Evolutionary conservation across 1,140 invertebrate species (phyloP).

Genomic region (Acromyrmex charruanus): DNA sequence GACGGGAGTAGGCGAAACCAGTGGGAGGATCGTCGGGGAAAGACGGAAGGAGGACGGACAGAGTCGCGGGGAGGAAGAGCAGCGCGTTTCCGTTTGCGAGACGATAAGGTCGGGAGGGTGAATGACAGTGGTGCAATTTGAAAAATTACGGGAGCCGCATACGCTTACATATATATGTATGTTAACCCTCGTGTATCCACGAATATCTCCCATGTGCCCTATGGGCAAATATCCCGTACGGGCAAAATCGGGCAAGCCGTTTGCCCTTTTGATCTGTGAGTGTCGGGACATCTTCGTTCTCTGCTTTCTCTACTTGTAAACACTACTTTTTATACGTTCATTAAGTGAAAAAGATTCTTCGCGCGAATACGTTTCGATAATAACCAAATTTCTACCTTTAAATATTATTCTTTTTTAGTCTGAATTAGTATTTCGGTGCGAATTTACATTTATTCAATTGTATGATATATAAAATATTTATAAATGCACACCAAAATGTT

Average conservation of each 20-base stretch:
- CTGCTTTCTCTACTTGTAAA: neutral
- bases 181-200: slow-evolving; percentile 63
- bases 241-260: neutral
- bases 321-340: neutral
- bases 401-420: neutral
- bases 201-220: slow-evolving; percentile 59
- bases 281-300: neutral
- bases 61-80: slow-evolving; percentile 9
- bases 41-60: slow-evolving; percentile 41
- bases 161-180: slow-evolving; percentile 61
- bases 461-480: too few relatives aligned
- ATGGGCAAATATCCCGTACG: slow-evolving; percentile 39
- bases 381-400: neutral
- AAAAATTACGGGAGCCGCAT: slow-evolving; percentile 83
- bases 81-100: slow-evolving; percentile 77
- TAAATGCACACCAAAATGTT: too few relatives aligned
- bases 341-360: neutral
- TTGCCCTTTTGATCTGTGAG: slow-evolving; percentile 23
- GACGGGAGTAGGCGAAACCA: neutral
- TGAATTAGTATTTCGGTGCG: too few relatives aligned
- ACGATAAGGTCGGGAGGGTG: slow-evolving; percentile 76
- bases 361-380: neutral
- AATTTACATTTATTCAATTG: too few relatives aligned
- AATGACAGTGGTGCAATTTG: slow-evolving; percentile 84
- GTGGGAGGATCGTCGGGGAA: slow-evolving; percentile 32